Conservation (phyloP, 2,888 invertebrate species). For the Cosmia trapezina region DNA sequence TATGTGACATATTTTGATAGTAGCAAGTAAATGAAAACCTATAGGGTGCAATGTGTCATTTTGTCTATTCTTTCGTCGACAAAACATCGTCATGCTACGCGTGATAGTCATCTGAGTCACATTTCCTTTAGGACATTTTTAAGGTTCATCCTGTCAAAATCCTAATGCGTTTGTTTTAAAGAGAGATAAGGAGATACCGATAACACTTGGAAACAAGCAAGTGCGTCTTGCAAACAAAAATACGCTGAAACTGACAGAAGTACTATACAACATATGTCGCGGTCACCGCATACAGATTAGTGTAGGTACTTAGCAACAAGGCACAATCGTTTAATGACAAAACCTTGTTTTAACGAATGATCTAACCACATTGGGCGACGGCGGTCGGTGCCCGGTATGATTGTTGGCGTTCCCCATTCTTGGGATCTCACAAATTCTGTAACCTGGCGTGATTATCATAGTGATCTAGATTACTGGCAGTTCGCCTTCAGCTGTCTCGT, state of each 20-base stretch:
- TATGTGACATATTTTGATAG: too few species aligned
- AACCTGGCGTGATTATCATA: constrained; percentile 14
- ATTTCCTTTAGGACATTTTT: constrained; percentile 12
- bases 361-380: constrained; percentile 56
- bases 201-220: constrained; percentile 37
- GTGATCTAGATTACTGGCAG: constrained; percentile 31
- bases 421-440: constrained; percentile 14
- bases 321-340: constrained; percentile 51
- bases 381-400: background rate
- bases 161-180: constrained; percentile 42
- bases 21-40: too few species aligned
- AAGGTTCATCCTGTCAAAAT: constrained; percentile 21
- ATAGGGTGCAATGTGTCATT: too few species aligned
- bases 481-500: constrained; percentile 22
- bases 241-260: background rate
- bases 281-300: constrained; percentile 4
- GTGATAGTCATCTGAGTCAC: background rate
- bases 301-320: constrained; percentile 31
- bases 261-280: background rate
- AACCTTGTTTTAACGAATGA: constrained; percentile 59
- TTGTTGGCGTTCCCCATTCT: constrained; percentile 48
- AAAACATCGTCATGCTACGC: too few species aligned
- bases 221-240: background rate
- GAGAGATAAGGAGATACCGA: constrained; percentile 25
- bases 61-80: too few species aligned